Base-by-base conservation (phyloP, 2,113 vertebrate genomes). In the Seriola dumerili region DNA sequence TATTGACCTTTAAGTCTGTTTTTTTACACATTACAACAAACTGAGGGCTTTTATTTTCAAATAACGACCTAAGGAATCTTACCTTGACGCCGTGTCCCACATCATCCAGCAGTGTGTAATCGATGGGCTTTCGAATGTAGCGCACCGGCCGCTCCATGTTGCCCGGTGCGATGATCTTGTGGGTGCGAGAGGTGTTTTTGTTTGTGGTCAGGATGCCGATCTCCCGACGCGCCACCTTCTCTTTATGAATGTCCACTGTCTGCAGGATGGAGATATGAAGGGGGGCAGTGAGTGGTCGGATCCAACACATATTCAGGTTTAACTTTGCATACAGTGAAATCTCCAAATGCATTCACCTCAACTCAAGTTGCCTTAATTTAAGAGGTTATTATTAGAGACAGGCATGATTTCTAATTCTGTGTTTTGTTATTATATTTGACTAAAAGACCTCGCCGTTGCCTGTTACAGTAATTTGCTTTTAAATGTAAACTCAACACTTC, bases 211-310 rank as follows among this genome's bases (percentile, higher is more conserved):
- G 94, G 95, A 99, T 99, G 86, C 98, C 98, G 57, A 99, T 99
- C 95, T 99, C 98, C 94, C 98, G 97, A 89, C 98, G 96, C 48
- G 98, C 98, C 69, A 99, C 98, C 91, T 99, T 99, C 92, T 99
- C 98, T 95, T 99, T 99, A 92, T 99, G 98, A 92, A 99, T 99
- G 94, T 99, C 97, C 96, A 99, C 98, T 13, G 98, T 99, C 98
- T 99, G 83, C 29, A 79, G 13, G 58, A 42, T 29, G 13, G 63
- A 81, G 21, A 59, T 59, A 74, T 4, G 19, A 80, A 46, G 66
- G 3, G 3, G 67, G 90, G 81, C 90, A 90, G 10, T 66, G 72
- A 93, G 94, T 92, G 16, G n/a, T 50, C 12, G 46, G 32, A 11
- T 19, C 34, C 4, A 63, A 16, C 21, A 79, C 32, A 54, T 14